A percentile compares a stretch with the other conserved stretches of the same genome.
Conservation (phyloP, 2,797 vertebrate species). For the Anisognathus igniventris region DNA sequence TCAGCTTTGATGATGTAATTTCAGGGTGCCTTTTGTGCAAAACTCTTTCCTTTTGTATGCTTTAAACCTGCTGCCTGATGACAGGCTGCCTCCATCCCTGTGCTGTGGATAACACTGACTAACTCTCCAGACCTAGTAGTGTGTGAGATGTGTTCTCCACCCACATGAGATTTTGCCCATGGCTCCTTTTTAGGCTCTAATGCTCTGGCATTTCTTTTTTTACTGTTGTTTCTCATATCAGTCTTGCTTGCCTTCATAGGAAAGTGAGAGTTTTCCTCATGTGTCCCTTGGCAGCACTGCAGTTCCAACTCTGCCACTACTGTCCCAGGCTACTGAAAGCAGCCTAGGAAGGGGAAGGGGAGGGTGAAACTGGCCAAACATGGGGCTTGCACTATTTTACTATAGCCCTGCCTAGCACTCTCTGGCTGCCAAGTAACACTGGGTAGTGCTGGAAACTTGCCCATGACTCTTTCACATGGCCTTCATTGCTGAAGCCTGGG, state of each 20-base stretch:
- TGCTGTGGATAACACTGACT: not conserved
- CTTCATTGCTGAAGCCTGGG: not conserved
- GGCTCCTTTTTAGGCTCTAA: conserved; percentile 19
- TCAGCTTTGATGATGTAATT: not conserved
- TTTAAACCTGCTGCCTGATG: not conserved
- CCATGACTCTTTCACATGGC: not conserved
- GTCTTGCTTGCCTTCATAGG: not conserved
- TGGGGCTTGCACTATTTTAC: conserved; percentile 6
- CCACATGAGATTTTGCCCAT: not conserved
- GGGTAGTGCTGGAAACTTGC: not conserved
- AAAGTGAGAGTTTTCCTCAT: not conserved
- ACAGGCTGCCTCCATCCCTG: not conserved
- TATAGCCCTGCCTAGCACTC: not conserved
- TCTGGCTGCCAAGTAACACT: conserved; percentile 14
- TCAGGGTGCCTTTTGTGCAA: not conserved
- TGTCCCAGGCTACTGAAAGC: not conserved
- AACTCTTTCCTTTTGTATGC: not conserved
- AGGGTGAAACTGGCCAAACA: not conserved
- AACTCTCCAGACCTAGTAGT: not conserved
- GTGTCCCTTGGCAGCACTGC: not conserved
- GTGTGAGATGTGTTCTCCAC: not conserved
- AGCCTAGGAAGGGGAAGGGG: not conserved
- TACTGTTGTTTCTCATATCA: not conserved
- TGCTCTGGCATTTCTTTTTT: not conserved
- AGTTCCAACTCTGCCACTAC: not conserved